These are phyloP conservation scores for Elaphurus davidianus DNA, from an alignment of 2,113 vertebrate species.

Conservation along the genomic window DNA sequence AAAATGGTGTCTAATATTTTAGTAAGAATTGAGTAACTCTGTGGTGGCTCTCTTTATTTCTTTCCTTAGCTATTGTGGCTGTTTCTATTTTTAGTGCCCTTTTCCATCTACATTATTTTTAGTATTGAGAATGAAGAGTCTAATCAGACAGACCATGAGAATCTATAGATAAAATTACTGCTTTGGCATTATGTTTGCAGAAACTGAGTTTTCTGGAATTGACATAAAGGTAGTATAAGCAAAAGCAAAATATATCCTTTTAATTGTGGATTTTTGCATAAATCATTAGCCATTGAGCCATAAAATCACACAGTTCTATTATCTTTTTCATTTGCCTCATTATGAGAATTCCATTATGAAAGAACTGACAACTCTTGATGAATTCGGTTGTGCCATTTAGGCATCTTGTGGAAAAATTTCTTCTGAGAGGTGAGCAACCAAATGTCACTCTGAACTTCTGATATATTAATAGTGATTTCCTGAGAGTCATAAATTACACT, in stretches of 20 bases:
- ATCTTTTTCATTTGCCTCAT: background rate
- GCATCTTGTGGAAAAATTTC: background rate
- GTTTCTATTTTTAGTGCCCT: background rate
- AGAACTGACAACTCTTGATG: background rate
- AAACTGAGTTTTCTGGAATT: background rate
- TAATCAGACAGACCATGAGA: background rate
- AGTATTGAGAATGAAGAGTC: background rate
- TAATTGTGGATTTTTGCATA: background rate
- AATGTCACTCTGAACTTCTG: constrained; percentile 4
- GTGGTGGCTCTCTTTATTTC: background rate
- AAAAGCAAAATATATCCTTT: constrained; percentile 5
- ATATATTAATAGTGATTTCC: background rate
- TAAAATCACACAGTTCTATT: background rate
- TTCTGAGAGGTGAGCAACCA: background rate
- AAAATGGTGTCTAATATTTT: background rate
- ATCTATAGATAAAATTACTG: background rate
- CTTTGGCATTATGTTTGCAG: background rate
- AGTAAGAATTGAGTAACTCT: background rate
- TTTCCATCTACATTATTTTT: constrained; percentile 24
- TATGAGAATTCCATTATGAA: background rate
- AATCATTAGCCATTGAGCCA: background rate
- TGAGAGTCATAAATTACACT: background rate
- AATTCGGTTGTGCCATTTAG: background rate
- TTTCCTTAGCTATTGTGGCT: background rate
- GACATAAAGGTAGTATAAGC: background rate